phyloP scores from a whole-genome alignment of 2,113 vertebrate species.

The Cephalophus harveyi region DNA sequence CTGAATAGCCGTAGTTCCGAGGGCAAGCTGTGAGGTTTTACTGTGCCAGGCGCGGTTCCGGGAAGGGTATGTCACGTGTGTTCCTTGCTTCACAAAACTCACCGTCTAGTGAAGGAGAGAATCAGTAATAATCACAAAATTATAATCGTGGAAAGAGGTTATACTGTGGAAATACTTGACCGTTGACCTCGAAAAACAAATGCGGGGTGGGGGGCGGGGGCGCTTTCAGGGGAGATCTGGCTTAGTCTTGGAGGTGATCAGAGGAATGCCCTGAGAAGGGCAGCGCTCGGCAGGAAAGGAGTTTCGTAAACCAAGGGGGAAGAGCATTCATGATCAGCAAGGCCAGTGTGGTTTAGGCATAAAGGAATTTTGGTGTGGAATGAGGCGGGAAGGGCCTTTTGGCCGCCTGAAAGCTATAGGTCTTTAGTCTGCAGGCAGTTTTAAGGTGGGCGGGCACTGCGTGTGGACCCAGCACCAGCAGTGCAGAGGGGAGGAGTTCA shows the following conservation, averaged over 20 bases:
- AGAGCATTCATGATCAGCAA: not conserved
- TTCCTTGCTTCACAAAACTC: not conserved
- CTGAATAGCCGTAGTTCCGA: not conserved
- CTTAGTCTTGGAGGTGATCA: not conserved
- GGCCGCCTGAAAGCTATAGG: not conserved
- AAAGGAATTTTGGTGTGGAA: not conserved
- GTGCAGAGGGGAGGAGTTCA: not conserved
- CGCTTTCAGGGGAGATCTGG: not conserved
- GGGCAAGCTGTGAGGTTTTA: not conserved
- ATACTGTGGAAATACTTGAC: not conserved
- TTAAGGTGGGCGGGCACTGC: not conserved
- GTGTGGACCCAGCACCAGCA: not conserved
- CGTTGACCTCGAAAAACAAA: not conserved
- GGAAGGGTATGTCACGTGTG: not conserved
- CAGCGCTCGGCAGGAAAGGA: not conserved
- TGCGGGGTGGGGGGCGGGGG: rapidly evolving
- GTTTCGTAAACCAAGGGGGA: not conserved
- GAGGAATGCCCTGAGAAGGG: not conserved
- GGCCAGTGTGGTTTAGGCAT: not conserved
- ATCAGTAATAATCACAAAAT: not conserved
- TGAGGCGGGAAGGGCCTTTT: not conserved
- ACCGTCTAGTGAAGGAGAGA: not conserved
- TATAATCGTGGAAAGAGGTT: not conserved
- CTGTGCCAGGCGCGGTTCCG: not conserved
- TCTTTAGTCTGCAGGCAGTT: not conserved